Conservation (phyloP, 2,888 invertebrate genomes). For the Lamellibrachia satsuma region DNA sequence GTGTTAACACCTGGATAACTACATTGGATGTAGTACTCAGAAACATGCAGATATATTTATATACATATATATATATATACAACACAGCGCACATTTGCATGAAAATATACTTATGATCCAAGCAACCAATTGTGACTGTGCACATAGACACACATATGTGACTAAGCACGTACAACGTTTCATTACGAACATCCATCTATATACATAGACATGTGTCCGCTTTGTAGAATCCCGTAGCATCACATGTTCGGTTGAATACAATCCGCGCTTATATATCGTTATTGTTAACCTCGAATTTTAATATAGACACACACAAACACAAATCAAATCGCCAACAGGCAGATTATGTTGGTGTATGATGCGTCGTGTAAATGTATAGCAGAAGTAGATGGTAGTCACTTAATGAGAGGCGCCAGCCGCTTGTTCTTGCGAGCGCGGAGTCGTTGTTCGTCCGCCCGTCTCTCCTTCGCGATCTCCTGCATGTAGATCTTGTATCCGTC, state of each 20-base stretch:
- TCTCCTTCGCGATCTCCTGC: not conserved
- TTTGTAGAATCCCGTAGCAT: too few relatives aligned
- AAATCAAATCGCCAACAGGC: not conserved
- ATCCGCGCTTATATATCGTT: not conserved
- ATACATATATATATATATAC: not conserved
- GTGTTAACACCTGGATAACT: not conserved
- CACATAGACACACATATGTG: not conserved
- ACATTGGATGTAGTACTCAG: not conserved
- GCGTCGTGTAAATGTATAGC: not conserved
- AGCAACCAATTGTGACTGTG: not conserved
- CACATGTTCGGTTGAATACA: not conserved
- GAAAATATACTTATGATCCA: not conserved
- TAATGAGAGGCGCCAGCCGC: not conserved
- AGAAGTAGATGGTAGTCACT: not conserved
- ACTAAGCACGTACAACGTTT: not conserved
- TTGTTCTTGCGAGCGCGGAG: not conserved
- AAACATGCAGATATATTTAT: not conserved
- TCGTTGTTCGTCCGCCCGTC: not conserved
- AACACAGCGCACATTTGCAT: not conserved
- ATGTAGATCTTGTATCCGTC: constrained; percentile 22
- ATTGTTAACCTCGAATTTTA: not conserved
- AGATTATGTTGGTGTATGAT: too few relatives aligned
- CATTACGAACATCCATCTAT: not conserved
- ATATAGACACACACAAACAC: not conserved
- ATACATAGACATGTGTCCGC: not conserved